Base-by-base conservation (phyloP, 2,113 vertebrate species). In the Chroicocephalus ridibundus region DNA sequence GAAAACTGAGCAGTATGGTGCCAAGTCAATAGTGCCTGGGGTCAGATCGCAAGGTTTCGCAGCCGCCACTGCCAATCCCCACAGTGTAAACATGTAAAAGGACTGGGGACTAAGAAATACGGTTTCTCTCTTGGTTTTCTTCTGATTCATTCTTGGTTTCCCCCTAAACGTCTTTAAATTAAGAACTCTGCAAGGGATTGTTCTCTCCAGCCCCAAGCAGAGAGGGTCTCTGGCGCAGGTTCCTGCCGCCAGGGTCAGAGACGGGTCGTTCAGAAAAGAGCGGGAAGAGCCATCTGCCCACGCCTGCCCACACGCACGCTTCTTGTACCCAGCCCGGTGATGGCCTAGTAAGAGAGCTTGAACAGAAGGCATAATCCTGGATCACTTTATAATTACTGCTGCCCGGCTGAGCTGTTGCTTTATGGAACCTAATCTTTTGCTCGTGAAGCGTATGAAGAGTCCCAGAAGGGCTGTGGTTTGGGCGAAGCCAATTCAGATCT, bases 1-100 rank as follows among this genome's bases (percentile, higher is more conserved):
- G 74, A 97, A 96, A 86, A 82, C 55, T 44, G 13, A 91, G 42
- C 89, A 77, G 76, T 60, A 72, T 90, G 84, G 57, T 97, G 95
- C 97, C 96, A 97, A 95, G 91, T 86, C 93, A 97, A 11, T 46
- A 93, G 44, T 42, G 95, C 92, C 88, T 90, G 79, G 70, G 89
- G 87, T 93, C 88, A 77, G 60, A 94, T 82, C 29, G 9, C 61
- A 81, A 72, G 90, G 81, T 95, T 96, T 92, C 74, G 68, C 94
- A 91, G 70, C 75, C 54, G 11, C 27, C 90, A 19, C 31, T 83
- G 84, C 90, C 54, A 72, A 19, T 70, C 49, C 75, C 44, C 44
- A 31, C 52, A 66, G 4, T 80, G 66, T 86, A 87, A 92, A 86
- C 71, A 34, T 13, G 46, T 22, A n/a, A 93, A 64, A 78, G 69